Base-by-base conservation (phyloP, 92 coral and sea anemone genomes). In the Porites lobata region DNA sequence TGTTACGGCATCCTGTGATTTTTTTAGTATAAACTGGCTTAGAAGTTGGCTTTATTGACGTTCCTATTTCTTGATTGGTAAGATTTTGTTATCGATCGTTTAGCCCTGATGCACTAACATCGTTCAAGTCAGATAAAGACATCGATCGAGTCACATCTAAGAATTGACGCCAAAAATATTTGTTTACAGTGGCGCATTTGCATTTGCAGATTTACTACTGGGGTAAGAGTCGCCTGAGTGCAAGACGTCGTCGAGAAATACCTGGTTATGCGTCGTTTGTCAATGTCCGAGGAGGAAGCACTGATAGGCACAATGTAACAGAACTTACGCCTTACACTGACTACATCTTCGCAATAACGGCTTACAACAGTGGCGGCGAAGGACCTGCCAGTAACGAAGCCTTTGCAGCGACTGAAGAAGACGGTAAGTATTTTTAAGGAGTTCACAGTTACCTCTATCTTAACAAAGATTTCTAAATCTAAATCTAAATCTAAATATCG, bases 361-460 rank as follows among this genome's bases (percentile, higher is more conserved):
- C 96, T 9, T 89, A 69, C 72, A 96, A 94, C 85, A 94, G 95
- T 69, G 98, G 98, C 0, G 99, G 99, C 3, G 83, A 86, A 51
- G 99, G 99, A 1, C 99, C 99, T 0, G 15, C 58, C 17, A 94
- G 96, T 66, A 82, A 62, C 20, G 90, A 84, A 22, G 61, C 75
- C 9, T 29, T 0, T 9, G 90, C 92, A n/a, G 53, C 61, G 0
- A 87, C 95, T 1, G 61, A 67, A 1, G 83, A 86, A 24, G 96
- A 84, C 71, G 99, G 96, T 89, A 69, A 51, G 92, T 69, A 21
- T 7, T 17, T 29, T 38, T 38, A 38, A 4, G 47, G 47, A 38
- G 47, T 38, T 38, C 3, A 38, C 47, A 38, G 47, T 38, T 38
- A 38, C 47, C 47, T 38, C 47, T 38, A 3, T 38, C 47, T 38